Conservation (phyloP, 2,113 vertebrate genomes). For the Rhabdornis inornatus region DNA sequence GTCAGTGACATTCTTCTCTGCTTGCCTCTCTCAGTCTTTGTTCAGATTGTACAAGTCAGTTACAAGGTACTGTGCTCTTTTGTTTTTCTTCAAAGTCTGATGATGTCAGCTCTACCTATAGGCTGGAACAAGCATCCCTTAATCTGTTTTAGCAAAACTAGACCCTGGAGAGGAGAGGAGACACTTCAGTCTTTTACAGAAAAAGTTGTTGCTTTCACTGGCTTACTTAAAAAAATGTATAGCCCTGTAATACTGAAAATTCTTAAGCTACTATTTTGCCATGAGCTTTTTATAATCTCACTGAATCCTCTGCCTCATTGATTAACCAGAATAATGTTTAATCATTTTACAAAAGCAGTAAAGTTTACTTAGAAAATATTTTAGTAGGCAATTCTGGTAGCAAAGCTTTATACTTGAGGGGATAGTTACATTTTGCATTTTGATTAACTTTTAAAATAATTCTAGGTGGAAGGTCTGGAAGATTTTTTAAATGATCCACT, state of each 20-base stretch:
- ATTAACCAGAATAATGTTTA: neutral
- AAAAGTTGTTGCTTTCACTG: neutral
- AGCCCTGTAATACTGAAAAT: neutral
- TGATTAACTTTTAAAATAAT: neutral
- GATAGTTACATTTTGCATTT: neutral
- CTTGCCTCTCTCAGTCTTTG: conserved; percentile 89
- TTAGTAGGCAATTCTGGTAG: neutral
- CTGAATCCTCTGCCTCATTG: neutral
- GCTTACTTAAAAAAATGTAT: neutral
- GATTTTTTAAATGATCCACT: conserved; percentile 85
- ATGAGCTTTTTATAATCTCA: neutral
- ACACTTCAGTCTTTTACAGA: neutral
- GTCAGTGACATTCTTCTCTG: conserved; percentile 89
- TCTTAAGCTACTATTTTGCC: neutral
- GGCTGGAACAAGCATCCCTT: neutral
- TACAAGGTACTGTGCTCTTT: conserved; percentile 79
- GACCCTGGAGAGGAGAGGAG: neutral
- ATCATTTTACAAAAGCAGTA: conserved; percentile 1
- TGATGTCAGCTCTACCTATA: neutral
- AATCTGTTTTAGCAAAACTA: neutral
- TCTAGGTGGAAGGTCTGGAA: conserved; percentile 88
- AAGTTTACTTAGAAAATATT: neutral
- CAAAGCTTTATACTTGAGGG: neutral
- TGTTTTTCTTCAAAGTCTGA: neutral
- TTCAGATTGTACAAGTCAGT: conserved; percentile 91